phyloP scores from a whole-genome alignment of 2,113 vertebrate species.

The Mastomys natalensis region DNA sequence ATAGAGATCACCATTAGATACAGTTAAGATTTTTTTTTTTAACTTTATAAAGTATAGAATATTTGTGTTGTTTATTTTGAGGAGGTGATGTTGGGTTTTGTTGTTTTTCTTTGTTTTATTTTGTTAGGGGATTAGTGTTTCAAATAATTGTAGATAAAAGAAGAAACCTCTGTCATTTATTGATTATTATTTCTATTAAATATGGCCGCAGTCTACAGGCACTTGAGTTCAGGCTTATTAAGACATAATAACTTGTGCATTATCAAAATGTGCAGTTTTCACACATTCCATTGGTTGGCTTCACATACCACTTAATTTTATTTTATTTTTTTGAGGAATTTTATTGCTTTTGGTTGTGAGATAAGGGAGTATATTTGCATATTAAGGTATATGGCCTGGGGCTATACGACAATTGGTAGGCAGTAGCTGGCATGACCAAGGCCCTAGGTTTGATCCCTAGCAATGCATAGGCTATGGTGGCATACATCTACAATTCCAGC shows the following conservation, averaged over 20 bases:
- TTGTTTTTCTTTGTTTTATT: background rate
- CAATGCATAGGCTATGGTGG: background rate
- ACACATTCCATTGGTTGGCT: background rate
- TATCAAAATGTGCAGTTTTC: conserved; percentile 35
- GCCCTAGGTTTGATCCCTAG: background rate
- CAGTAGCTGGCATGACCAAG: background rate
- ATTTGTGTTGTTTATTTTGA: background rate
- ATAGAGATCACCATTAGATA: conserved; percentile 50
- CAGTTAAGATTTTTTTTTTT: conserved; percentile 32
- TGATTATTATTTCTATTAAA: conserved; percentile 40
- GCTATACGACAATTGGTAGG: background rate
- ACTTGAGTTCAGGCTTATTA: conserved; percentile 22
- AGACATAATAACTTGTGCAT: background rate
- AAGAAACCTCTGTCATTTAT: background rate
- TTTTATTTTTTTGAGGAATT: background rate
- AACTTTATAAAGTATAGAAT: conserved; percentile 16
- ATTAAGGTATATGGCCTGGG: background rate
- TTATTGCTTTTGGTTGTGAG: background rate
- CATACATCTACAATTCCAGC: background rate
- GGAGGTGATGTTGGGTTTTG: background rate
- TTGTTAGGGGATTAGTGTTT: background rate
- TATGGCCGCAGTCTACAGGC: background rate
- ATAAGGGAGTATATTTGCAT: conserved; percentile 38
- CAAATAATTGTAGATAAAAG: conserved; percentile 45
- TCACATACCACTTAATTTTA: background rate